A percentile compares a stretch with the other conserved stretches of the same genome.
phyloP scores from a whole-genome alignment of 2,797 vertebrate species.

The Pangasius djambal region DNA sequence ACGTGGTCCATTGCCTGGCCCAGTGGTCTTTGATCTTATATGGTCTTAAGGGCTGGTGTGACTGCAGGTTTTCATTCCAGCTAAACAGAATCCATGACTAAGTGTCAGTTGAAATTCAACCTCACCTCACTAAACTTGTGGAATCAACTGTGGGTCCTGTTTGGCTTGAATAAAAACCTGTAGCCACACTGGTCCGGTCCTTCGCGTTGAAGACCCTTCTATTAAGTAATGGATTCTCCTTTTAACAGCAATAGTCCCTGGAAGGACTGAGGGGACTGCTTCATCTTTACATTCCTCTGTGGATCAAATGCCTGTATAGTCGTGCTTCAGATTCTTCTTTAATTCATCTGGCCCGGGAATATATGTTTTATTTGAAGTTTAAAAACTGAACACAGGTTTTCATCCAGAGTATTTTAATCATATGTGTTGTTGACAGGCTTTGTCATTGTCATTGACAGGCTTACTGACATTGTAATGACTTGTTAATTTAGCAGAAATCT shows the following conservation, averaged over 20 bases:
- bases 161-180: neutral
- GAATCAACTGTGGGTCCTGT: neutral
- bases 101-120: neutral
- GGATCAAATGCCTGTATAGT: neutral
- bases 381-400: neutral
- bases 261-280: neutral
- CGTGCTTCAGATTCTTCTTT: neutral
- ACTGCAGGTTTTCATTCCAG: neutral
- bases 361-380: neutral
- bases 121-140: neutral
- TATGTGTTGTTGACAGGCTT: neutral
- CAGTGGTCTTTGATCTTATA: conserved; percentile 10
- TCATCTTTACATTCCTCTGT: neutral
- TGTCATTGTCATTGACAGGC: neutral
- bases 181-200: neutral
- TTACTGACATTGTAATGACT: neutral
- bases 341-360: neutral
- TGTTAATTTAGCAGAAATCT: neutral
- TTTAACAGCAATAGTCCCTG: neutral
- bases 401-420: neutral
- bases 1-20: neutral
- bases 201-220: neutral
- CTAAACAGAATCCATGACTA: neutral
- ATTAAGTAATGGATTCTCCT: neutral
- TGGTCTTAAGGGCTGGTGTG: neutral